Evolutionary conservation across 1,140 invertebrate species (phyloP).

Genomic region (Drosophila parabipectinata): DNA sequence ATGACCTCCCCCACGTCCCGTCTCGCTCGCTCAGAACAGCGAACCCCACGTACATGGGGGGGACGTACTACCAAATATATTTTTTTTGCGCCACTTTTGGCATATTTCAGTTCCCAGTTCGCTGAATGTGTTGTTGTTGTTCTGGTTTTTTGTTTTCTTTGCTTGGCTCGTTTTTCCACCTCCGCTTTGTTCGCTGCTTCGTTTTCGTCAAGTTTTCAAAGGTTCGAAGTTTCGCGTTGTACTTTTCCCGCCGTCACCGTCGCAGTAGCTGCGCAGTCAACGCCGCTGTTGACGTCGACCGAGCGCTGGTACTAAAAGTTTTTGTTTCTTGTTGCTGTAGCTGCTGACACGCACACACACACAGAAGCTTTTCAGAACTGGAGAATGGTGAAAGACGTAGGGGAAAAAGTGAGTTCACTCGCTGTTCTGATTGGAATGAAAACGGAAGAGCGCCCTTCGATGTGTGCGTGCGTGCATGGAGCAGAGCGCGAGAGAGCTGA

Average conservation of each 20-base stretch:
- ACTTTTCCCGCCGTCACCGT: constrained; percentile 61
- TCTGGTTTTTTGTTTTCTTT: constrained; percentile 5
- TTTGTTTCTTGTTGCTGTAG: constrained; percentile 63
- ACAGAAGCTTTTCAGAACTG: constrained; percentile 1
- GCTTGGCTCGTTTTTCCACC: constrained; percentile 39
- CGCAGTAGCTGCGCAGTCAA: constrained; percentile 15
- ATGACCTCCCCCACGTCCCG: not conserved
- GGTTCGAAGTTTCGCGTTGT: constrained; percentile 59
- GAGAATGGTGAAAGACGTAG: constrained; percentile 24
- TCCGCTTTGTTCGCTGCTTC: constrained; percentile 56
- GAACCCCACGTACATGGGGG: constrained; percentile 15
- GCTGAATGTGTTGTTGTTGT: not conserved
- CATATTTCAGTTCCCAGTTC: constrained; percentile 55
- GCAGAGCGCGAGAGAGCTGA: constrained; percentile 12
- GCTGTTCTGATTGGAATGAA: constrained; percentile 71
- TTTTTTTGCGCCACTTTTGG: constrained; percentile 74
- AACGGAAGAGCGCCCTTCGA: constrained; percentile 61
- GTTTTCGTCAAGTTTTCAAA: constrained; percentile 73
- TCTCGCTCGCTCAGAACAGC: not conserved
- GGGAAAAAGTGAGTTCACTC: constrained; percentile 46
- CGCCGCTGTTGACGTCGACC: constrained; percentile 22
- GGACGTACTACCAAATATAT: constrained; percentile 49
- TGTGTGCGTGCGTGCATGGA: constrained; percentile 36
- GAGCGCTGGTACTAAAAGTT: constrained; percentile 55
- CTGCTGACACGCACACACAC: constrained; percentile 5